These are phyloP conservation scores for Sparus aurata DNA, from an alignment of 2,797 vertebrate species.

Conservation along the genomic window DNA sequence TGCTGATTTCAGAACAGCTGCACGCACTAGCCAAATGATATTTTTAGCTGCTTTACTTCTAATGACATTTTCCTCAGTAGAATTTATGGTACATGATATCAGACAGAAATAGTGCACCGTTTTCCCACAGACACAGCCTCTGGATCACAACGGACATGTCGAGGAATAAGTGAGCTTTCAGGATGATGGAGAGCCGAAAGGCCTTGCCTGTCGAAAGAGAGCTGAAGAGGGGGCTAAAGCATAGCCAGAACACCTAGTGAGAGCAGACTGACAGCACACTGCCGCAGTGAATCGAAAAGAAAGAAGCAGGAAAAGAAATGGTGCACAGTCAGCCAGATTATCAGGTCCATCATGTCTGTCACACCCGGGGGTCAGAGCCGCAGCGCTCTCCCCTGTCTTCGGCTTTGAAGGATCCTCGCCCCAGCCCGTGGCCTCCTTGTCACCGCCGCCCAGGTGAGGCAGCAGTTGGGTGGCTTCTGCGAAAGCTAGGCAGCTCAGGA, in stretches of 20 bases:
- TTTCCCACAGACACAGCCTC: neutral
- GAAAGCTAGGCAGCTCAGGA: neutral
- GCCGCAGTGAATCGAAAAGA: slow-evolving; percentile 22
- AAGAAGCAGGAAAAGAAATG: slow-evolving; percentile 1
- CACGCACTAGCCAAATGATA: too few species aligned
- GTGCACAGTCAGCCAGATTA: slow-evolving; percentile 13
- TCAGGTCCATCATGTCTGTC: slow-evolving; percentile 41
- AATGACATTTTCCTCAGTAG: neutral
- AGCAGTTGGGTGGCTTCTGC: neutral
- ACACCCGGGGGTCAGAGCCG: slow-evolving; percentile 30
- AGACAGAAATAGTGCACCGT: neutral
- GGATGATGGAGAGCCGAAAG: neutral
- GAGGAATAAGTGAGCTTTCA: neutral
- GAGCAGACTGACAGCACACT: slow-evolving; percentile 28
- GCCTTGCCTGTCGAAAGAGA: slow-evolving; percentile 2
- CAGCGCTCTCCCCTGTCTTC: neutral
- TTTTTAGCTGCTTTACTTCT: too few species aligned
- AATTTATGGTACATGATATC: neutral
- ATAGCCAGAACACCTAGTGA: slow-evolving; percentile 4
- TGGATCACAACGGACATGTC: neutral
- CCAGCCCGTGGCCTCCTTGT: neutral
- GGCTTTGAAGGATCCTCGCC: slow-evolving; percentile 15
- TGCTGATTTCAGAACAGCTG: too few species aligned
- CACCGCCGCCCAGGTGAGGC: neutral
- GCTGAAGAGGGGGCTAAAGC: slow-evolving; percentile 7